Conservation (phyloP, 2,888 invertebrate genomes). For the Tholera decimalis region DNA sequence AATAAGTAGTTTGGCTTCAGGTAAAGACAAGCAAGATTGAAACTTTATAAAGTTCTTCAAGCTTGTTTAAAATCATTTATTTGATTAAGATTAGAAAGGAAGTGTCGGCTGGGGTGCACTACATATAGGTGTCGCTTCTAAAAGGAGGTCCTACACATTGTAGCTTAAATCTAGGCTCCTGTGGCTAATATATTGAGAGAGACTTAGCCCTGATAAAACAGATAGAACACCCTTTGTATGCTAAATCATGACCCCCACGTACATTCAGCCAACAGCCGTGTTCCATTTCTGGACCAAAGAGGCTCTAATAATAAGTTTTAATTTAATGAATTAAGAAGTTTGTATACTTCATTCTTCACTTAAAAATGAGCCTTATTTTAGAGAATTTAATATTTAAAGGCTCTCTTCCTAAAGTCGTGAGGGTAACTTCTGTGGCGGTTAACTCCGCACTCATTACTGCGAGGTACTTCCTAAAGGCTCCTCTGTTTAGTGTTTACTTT, state of each 20-base stretch:
- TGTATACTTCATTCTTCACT: not conserved
- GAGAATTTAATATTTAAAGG: conserved; percentile 23
- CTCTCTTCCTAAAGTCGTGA: conserved; percentile 6
- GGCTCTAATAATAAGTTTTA: not conserved
- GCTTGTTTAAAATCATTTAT: not conserved
- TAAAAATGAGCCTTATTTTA: conserved; percentile 9
- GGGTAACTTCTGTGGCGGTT: conserved; percentile 31
- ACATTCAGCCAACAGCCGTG: not conserved
- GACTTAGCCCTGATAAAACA: not conserved
- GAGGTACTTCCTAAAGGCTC: not conserved
- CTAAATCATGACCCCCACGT: not conserved
- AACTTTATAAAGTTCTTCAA: not conserved
- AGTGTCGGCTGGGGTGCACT: not conserved
- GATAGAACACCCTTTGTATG: not conserved
- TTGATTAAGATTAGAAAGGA: not conserved
- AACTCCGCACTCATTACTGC: conserved; percentile 10
- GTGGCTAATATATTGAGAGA: no score
- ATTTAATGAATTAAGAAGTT: not conserved
- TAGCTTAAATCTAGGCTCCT: no score
- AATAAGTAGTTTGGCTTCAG: no score
- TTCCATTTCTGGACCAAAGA: not conserved
- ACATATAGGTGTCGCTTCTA: no score
- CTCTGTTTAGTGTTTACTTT: conserved; percentile 19
- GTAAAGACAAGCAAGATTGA: no score
- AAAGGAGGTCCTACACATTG: no score